Conservation (phyloP, 1,140 invertebrate genomes). For the Lerema accius region DNA sequence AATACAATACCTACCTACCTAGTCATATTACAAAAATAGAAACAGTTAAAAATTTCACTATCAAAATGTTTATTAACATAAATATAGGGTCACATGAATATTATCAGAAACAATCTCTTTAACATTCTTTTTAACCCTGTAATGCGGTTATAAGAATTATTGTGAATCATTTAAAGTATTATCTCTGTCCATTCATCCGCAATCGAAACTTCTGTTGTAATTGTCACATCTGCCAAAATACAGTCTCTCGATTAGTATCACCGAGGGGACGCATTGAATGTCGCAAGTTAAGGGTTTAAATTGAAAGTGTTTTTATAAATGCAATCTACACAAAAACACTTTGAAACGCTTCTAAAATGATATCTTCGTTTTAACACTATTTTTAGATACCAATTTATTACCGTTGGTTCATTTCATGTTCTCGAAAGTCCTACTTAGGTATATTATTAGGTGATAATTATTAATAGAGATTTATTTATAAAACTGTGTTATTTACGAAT, state of each 20-base stretch:
- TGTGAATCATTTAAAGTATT: conserved; percentile 66
- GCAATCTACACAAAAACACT: neutral
- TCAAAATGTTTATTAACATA: no score
- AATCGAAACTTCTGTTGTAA: conserved; percentile 74
- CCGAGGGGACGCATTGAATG: conserved; percentile 38
- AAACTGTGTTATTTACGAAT: no score
- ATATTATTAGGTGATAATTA: no score
- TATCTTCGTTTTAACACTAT: no score
- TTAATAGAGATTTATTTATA: no score
- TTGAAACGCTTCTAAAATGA: neutral
- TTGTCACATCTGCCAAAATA: conserved; percentile 76
- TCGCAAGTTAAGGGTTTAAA: conserved; percentile 53
- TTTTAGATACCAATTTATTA: no score
- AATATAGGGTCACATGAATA: neutral
- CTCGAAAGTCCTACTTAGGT: no score
- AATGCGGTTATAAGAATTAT: conserved; percentile 36
- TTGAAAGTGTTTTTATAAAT: conserved; percentile 19
- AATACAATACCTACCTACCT: no score
- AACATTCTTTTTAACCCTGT: conserved; percentile 14
- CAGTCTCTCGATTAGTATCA: conserved; percentile 28
- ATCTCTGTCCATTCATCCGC: conserved; percentile 66
- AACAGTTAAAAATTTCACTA: no score
- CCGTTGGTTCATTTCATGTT: no score
- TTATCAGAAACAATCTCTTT: conserved; percentile 20
- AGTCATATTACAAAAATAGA: no score